These are phyloP conservation scores for Ochropleura leucogaster DNA, from an alignment of 2,888 invertebrate genomes.

Conservation along the genomic window DNA sequence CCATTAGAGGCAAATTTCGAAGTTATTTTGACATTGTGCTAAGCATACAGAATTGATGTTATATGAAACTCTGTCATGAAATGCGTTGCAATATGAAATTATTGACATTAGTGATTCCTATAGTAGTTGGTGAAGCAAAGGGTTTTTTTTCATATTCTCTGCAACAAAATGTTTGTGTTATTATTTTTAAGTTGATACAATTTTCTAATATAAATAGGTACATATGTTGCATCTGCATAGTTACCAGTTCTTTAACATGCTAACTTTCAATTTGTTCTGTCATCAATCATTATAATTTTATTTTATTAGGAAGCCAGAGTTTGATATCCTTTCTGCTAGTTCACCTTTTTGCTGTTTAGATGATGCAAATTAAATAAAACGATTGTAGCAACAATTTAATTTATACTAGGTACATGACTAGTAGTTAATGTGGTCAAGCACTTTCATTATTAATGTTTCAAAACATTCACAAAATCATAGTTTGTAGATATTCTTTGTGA, in stretches of 20 bases:
- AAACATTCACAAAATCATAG: conserved; percentile 36
- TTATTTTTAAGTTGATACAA: conserved; percentile 1
- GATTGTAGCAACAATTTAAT: conserved; percentile 7
- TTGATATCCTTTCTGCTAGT: conserved; percentile 6
- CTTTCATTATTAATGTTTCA: conserved; percentile 21
- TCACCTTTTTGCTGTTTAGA: background rate
- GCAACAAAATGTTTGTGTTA: background rate
- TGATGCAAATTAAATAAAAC: background rate
- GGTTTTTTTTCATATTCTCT: background rate
- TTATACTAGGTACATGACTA: conserved; percentile 16
- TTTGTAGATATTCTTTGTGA: conserved; percentile 53
- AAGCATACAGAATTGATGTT: conserved; percentile 48
- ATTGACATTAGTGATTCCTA: conserved; percentile 18
- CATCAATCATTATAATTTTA: background rate
- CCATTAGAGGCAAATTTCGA: conserved; percentile 69
- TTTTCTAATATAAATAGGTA: background rate
- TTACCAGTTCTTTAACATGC: conserved; percentile 38
- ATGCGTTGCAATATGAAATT: conserved; percentile 14
- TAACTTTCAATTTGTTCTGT: background rate
- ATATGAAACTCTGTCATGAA: conserved; percentile 2
- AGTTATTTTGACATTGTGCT: conserved; percentile 56
- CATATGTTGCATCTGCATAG: conserved; percentile 28
- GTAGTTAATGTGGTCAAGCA: conserved; percentile 32
- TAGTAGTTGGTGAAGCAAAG: background rate
- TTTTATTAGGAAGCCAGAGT: conserved; percentile 12